Evolutionary conservation across 1,140 invertebrate species (phyloP).

Genomic region (Protaetia brevitarsis): DNA sequence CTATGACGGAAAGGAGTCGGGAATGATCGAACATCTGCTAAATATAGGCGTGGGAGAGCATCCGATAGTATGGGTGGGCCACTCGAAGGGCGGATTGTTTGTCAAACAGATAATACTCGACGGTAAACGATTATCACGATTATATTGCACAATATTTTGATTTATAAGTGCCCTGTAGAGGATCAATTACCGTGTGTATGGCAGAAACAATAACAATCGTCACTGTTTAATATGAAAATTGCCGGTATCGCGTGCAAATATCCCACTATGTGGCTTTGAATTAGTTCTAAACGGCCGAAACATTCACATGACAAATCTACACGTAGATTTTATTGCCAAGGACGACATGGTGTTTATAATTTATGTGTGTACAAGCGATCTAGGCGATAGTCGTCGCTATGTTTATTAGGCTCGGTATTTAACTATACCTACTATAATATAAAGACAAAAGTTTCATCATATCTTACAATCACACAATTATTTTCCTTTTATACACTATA

Average conservation of each 20-base stretch:
- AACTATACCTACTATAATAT: too few relatives aligned
- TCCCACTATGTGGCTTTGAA: not conserved
- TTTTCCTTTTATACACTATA: too few relatives aligned
- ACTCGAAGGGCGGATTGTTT: constrained; percentile 69
- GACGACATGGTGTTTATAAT: not conserved
- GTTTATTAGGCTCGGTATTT: too few relatives aligned
- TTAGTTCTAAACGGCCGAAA: not conserved
- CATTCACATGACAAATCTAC: too few relatives aligned
- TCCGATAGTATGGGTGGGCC: constrained; percentile 69
- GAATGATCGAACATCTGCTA: constrained; percentile 64
- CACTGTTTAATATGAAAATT: too few relatives aligned
- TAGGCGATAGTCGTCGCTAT: too few relatives aligned
- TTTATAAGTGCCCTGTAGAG: not conserved
- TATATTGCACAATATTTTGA: too few relatives aligned
- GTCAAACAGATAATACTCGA: constrained; percentile 66
- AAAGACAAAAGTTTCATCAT: too few relatives aligned
- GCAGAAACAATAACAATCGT: too few relatives aligned
- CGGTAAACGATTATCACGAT: constrained; percentile 51
- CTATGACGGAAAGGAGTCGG: constrained; percentile 58
- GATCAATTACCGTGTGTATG: too few relatives aligned
- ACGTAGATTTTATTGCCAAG: not conserved
- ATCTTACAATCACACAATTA: too few relatives aligned
- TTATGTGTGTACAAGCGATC: constrained; percentile 24
- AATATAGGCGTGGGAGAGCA: constrained; percentile 58
- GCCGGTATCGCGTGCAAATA: not conserved